Base-by-base conservation (phyloP, 2,888 invertebrate genomes). In the Pegoplata infirma region DNA sequence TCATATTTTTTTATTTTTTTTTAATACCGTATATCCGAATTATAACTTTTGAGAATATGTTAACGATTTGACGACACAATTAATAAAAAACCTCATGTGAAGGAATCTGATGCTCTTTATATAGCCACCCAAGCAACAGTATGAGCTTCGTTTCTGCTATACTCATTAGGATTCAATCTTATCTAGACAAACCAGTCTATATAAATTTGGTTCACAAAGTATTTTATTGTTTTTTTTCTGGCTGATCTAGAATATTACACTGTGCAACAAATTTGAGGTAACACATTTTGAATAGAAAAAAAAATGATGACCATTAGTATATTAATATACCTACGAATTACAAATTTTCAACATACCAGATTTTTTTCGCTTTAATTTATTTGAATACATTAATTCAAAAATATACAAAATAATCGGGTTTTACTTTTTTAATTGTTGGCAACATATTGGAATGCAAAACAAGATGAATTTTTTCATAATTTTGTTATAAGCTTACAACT, bases 171-270 rank as follows among this genome's bases (percentile, higher is more conserved):
- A 46, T 61, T 53, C 16, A 51, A 63, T 61, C 36, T 59, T 61
- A 21, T 71, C 21, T 25, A 51, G 58, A 28, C 40, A 74, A 44
- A 74, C 74, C 56, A 56, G 78, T 73, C 78, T 44, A 49, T n/a
- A n/a, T 47, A 14, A 56, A 44, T 59, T 73, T 44, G 28, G 47
- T 64, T 36, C 51, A 58, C 44, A 7, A 40, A 10, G n/a, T n/a
- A 10, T 32, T 12, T 32, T 6, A n/a, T n/a, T 4, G n/a, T 40
- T 40, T 3, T 40, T 40, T 17, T 21, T 72, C n/a, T 71, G 58
- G 44, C 59, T 75, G 80, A 75, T 80, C 75, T 75, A 68, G 75
- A 80, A 72, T 72, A 58, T 46, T 63, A 25, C n/a, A n/a, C n/a
- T n/a, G n/a, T n/a, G n/a, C n/a, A n/a, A n/a, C n/a, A n/a, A n/a